Conservation (phyloP, 2,888 invertebrate genomes). For the Campoplex capitator region DNA sequence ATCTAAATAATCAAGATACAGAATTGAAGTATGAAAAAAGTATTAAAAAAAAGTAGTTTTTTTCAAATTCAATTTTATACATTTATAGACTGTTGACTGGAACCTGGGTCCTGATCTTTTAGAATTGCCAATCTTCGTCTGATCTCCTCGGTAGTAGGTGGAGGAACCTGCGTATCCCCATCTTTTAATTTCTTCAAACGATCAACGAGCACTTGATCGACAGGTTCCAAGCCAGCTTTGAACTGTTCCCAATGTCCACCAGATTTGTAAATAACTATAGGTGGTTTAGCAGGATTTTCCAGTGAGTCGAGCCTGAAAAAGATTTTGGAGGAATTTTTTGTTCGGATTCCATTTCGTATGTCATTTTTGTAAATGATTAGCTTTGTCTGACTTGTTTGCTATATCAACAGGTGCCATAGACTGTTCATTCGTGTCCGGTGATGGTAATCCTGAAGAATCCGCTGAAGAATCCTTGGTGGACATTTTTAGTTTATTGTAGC, state of each 20-base stretch:
- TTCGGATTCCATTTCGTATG: not conserved
- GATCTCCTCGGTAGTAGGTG: constrained; percentile 88
- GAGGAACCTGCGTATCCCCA: constrained; percentile 84
- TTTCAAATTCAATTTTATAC: not conserved
- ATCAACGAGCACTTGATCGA: constrained; percentile 88
- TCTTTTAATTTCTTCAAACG: constrained; percentile 89
- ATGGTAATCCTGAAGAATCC: constrained; percentile 63
- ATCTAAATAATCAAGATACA: constrained; percentile 70
- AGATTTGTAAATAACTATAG: constrained; percentile 86
- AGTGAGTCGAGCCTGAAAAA: constrained; percentile 85
- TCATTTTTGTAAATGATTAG: constrained; percentile 21
- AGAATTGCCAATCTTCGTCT: constrained; percentile 88
- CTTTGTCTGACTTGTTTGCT: constrained; percentile 74
- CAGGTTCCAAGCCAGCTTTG: constrained; percentile 84
- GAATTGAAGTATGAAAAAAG: not conserved
- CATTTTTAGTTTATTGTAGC: constrained; percentile 83
- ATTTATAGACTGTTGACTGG: constrained; percentile 67
- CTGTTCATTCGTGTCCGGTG: constrained; percentile 68
- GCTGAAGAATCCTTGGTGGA: constrained; percentile 62
- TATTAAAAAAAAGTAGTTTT: not conserved
- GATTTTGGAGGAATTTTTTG: not conserved
- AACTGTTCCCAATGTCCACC: constrained; percentile 82
- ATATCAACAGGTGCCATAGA: constrained; percentile 78
- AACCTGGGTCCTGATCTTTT: constrained; percentile 86
- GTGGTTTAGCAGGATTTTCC: constrained; percentile 86